Conservation (phyloP, 2,888 invertebrate species). For the Tiphia femorata region DNA sequence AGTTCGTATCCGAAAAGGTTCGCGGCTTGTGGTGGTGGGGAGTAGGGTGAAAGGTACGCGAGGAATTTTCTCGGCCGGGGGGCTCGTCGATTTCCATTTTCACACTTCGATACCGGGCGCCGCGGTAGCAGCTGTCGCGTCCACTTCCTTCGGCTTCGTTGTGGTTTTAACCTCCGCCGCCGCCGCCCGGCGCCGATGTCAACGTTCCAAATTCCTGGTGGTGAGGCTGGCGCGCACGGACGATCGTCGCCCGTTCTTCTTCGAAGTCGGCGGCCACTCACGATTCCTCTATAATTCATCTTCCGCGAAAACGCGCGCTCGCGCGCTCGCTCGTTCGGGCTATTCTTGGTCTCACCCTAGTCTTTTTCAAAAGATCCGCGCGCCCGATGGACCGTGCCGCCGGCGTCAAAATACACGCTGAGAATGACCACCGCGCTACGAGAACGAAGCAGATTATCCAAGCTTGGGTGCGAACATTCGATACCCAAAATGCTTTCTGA, state of each 20-base stretch:
- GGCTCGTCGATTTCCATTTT: too few species aligned
- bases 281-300: slow-evolving; percentile 50
- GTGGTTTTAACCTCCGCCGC: slow-evolving; percentile 18
- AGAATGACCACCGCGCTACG: slow-evolving; percentile 41
- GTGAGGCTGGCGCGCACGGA: slow-evolving; percentile 21
- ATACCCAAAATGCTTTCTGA: too few species aligned
- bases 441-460: too few species aligned
- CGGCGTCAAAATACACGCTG: slow-evolving; percentile 24
- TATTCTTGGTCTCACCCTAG: slow-evolving; percentile 36
- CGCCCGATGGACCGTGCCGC: slow-evolving; percentile 33
- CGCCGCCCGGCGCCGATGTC: slow-evolving; percentile 47
- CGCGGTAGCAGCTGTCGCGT: too few species aligned
- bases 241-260: slow-evolving; percentile 41
- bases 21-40: too few species aligned
- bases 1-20: too few species aligned
- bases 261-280: slow-evolving; percentile 43
- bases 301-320: slow-evolving; percentile 42
- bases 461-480: slow-evolving; percentile 4
- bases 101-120: too few species aligned
- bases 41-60: too few species aligned
- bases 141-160: slow-evolving; percentile 23
- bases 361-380: slow-evolving; percentile 28
- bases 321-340: too few species aligned
- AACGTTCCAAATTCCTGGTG: slow-evolving; percentile 46
- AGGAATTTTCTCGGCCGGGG: too few species aligned